Conservation (phyloP, 2,888 invertebrate genomes). For the Lithophane leautieri region DNA sequence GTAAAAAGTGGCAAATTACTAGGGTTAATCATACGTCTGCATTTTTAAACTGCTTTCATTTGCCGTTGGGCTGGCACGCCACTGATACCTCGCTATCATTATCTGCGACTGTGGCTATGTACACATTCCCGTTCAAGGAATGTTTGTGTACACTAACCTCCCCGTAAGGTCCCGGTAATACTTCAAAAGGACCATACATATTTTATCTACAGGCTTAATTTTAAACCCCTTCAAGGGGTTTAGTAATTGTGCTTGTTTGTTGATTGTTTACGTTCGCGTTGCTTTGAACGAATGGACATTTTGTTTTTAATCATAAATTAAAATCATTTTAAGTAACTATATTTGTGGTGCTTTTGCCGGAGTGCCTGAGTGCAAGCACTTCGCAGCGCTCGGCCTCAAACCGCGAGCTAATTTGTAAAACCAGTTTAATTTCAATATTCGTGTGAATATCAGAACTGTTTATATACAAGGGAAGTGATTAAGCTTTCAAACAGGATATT, state of each 20-base stretch:
- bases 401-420: constrained; percentile 50
- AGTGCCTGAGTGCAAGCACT: constrained; percentile 25
- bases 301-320: constrained; percentile 14
- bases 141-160: constrained; percentile 53
- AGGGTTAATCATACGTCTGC: constrained; percentile 77
- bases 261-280: constrained; percentile 26
- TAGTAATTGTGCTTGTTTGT: constrained; percentile 52
- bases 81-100: constrained; percentile 62
- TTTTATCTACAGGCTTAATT: constrained; percentile 43
- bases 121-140: constrained; percentile 47
- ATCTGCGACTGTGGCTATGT: constrained; percentile 39
- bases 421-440: constrained; percentile 61
- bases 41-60: constrained; percentile 71
- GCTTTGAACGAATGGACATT: constrained; percentile 17
- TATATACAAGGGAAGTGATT: constrained; percentile 61
- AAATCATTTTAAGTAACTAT: constrained; percentile 21
- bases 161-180: constrained; percentile 17
- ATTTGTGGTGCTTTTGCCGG: constrained; percentile 4
- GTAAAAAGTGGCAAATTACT: constrained; percentile 75
- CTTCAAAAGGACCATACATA: constrained; percentile 39
- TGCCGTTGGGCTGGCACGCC: constrained; percentile 59
- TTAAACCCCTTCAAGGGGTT: constrained; percentile 20
- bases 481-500: constrained; percentile 62
- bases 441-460: constrained; percentile 58
- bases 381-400: constrained; percentile 28